Evolutionary conservation across 30 jellyfish, hydroid and myxozoan species (phyloP), one percentile per base, ranked within the genome.

Genomic region (Pseudorhiza aurosa): DNA sequence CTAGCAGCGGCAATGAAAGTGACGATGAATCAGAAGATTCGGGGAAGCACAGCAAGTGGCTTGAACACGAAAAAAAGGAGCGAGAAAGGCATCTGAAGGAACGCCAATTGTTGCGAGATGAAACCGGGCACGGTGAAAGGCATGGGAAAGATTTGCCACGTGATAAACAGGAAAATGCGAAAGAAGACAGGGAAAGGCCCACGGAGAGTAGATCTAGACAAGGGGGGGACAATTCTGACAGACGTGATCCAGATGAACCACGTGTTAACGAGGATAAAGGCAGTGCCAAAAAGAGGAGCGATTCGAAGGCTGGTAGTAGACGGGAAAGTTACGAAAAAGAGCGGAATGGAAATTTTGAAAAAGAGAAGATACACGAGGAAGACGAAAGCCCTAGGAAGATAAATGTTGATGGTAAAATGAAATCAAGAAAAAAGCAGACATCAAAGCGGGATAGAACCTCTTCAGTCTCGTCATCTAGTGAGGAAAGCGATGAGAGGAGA

Each of bases 1-100:
- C 97, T 3, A 81, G 89, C 55, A 88, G 97, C 79, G 97, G 88
- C 33, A 70, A 76, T 37, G 97, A 88, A 32, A 80, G 88, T 11
- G 97, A 88, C 62, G 81, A 77, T 39, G 89, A 77, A 62, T 68
- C 89, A 10, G 89, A 77, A 12, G 89, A 77, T 21, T 47, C 80
- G 33, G 62, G 57, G 10, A 58, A 60, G 27, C 82, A 32, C 14
- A 77, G 89, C 58, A 63, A 65, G 18, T 77, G 89, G 89, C 43
- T 58, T 17, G 82, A 77, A 29, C 69, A 45, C 50, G 89, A 62
- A 9, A 45, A 25, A 29, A 31, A 35, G 7, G 79, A 76, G 31
- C 51, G 55, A 14, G 42, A 25, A 57, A 27, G 28, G 24, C 64
- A 30, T 22, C 8, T 32, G 43, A 26, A 28, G 21, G 77, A 49